These are phyloP conservation scores for Rhynchophorus ferrugineus DNA, from an alignment of 1,140 invertebrate genomes.

Conservation along the genomic window DNA sequence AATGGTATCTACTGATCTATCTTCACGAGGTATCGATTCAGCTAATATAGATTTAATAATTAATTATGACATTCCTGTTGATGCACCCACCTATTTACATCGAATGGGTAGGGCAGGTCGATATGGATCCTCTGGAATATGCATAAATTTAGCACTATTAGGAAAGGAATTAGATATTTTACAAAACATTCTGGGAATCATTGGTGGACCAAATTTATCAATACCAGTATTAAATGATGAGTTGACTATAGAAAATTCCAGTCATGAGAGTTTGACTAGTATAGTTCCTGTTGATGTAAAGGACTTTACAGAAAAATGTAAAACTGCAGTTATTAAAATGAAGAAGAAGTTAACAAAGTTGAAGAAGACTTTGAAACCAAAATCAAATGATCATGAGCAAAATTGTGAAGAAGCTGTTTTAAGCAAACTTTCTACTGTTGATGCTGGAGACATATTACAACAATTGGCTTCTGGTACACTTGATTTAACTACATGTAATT, in stretches of 20 bases:
- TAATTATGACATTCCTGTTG: slow-evolving; percentile 80
- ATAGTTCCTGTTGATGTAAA: background rate
- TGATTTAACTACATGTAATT: background rate
- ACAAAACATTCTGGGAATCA: slow-evolving; percentile 45
- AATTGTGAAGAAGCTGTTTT: slow-evolving; percentile 5
- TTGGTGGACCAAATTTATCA: slow-evolving; percentile 45
- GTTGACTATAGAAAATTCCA: slow-evolving; percentile 7
- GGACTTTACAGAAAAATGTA: slow-evolving; percentile 7
- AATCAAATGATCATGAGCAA: background rate
- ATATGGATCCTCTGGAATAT: slow-evolving; percentile 71
- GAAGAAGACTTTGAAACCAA: slow-evolving; percentile 1
- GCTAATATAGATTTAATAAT: slow-evolving; percentile 88
- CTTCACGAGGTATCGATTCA: slow-evolving; percentile 82
- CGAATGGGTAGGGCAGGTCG: slow-evolving; percentile 90
- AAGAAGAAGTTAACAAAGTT: background rate
- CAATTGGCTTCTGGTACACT: slow-evolving; percentile 4
- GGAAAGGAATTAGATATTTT: slow-evolving; percentile 53
- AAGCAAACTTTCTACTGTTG: slow-evolving; percentile 8
- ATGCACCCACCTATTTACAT: slow-evolving; percentile 88
- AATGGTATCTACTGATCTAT: slow-evolving; percentile 86
- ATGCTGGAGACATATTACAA: slow-evolving; percentile 1
- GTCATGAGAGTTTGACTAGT: slow-evolving; percentile 1
- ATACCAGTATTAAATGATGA: slow-evolving; percentile 35
- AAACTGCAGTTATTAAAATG: background rate
- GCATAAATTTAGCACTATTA: slow-evolving; percentile 57